A percentile compares a stretch with the other conserved stretches of the same genome.
Evolutionary conservation across 2,797 vertebrate genomes (phyloP).

Genomic region (Syngnathus rostellatus): DNA sequence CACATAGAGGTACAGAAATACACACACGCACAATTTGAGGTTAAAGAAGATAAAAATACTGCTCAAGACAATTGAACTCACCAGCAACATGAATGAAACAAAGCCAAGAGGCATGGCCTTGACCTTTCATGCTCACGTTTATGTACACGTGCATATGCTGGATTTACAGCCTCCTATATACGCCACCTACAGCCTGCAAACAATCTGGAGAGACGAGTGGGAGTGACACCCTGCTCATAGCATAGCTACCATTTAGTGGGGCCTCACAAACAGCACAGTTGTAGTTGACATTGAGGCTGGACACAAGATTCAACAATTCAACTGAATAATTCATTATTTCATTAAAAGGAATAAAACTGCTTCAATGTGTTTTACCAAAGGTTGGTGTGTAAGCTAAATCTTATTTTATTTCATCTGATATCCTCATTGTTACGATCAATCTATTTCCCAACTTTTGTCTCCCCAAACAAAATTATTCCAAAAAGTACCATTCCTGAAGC

Average conservation of each 20-base stretch:
- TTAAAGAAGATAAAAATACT: conserved; percentile 23
- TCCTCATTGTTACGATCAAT: background rate
- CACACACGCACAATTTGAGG: conserved; percentile 7
- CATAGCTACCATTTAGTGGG: conserved; percentile 35
- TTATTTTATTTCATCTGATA: background rate
- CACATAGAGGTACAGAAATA: conserved; percentile 5
- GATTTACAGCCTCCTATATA: conserved; percentile 53
- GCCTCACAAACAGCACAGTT: conserved; percentile 31
- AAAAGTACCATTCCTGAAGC: no score
- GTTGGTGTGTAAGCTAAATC: no score
- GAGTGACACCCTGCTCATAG: conserved; percentile 35
- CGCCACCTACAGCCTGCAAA: conserved; percentile 20
- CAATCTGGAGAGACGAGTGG: background rate
- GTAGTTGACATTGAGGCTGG: background rate
- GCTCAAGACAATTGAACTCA: conserved; percentile 45
- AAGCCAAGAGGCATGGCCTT: conserved; percentile 48
- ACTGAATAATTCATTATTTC: background rate
- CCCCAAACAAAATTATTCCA: no score
- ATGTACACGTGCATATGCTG: conserved; percentile 26
- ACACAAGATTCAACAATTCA: conserved; percentile 20
- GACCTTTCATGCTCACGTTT: conserved; percentile 44
- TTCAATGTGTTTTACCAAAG: no score
- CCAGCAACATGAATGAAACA: conserved; percentile 20
- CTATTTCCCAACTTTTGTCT: no score
- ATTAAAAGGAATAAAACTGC: background rate